A percentile compares a stretch with the other conserved stretches of the same genome.
Conservation (phyloP, 2,113 vertebrate species). For the Mesoclemmys tuberculata region DNA sequence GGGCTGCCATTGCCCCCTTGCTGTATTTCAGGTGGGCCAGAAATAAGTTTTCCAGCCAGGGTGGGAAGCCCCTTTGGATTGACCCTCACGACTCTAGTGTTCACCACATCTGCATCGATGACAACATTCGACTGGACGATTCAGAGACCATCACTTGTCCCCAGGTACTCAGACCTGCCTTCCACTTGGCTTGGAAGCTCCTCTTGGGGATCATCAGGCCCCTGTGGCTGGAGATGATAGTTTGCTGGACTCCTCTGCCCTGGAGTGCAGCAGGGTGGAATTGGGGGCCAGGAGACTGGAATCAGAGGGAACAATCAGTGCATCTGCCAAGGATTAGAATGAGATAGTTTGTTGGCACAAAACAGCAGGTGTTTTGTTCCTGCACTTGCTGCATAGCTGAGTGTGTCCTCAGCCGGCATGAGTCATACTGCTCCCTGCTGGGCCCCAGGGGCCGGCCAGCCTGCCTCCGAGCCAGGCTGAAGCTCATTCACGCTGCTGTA, state of each 20-base stretch:
- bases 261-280: neutral
- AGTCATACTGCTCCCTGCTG: accelerated
- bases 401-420: neutral
- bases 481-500: accelerated
- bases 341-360: accelerated
- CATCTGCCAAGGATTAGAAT: accelerated
- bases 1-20: neutral
- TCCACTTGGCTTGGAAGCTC: accelerated
- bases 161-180: slow-evolving; percentile 74
- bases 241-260: neutral
- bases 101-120: slow-evolving; percentile 93
- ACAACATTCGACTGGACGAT: slow-evolving; percentile 88
- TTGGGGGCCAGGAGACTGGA: accelerated
- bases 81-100: slow-evolving; percentile 83
- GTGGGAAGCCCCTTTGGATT: slow-evolving; percentile 91
- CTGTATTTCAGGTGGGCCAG: slow-evolving; percentile 84
- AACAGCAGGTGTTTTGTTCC: neutral
- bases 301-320: accelerated
- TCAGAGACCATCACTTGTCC: slow-evolving; percentile 85
- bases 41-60: slow-evolving; percentile 80
- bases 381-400: accelerated
- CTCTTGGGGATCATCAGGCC: neutral
- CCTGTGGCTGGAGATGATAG: neutral
- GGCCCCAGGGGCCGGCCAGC: neutral
- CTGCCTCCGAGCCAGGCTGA: accelerated